phyloP scores from a whole-genome alignment of 2,888 invertebrate species.

The Meliscaeva auricollis region DNA sequence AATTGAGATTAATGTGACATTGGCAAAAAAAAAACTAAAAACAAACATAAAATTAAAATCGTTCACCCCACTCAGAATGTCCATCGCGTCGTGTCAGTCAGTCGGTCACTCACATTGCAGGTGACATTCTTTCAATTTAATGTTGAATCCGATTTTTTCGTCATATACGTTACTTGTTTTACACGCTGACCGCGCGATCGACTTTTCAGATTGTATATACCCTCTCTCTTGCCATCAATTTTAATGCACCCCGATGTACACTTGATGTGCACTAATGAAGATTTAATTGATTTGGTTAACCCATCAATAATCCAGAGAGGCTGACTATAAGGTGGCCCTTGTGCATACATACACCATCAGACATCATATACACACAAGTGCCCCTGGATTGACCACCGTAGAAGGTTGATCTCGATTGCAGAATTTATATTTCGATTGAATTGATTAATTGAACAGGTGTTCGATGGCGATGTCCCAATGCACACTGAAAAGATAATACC shows the following conservation, averaged over 20 bases:
- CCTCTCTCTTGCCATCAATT: slow-evolving; percentile 54
- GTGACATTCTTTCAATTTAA: slow-evolving; percentile 56
- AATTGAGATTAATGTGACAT: slow-evolving; percentile 38
- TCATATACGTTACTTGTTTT: slow-evolving; percentile 8
- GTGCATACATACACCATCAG: not conserved
- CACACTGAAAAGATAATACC: slow-evolving; percentile 37
- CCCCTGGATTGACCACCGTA: slow-evolving; percentile 14
- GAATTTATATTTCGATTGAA: slow-evolving; percentile 61
- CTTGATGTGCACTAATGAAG: slow-evolving; percentile 65
- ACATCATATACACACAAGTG: not conserved
- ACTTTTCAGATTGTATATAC: slow-evolving; percentile 55
- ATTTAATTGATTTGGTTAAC: slow-evolving; percentile 74
- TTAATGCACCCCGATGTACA: slow-evolving; percentile 48
- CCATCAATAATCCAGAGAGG: slow-evolving; percentile 59
- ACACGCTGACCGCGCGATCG: slow-evolving; percentile 59
- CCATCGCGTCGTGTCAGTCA: not conserved
- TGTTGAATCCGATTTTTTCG: slow-evolving; percentile 14
- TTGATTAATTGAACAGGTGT: slow-evolving; percentile 76
- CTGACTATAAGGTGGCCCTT: slow-evolving; percentile 6
- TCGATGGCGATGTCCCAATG: slow-evolving; percentile 41
- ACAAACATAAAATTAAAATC: slow-evolving; percentile 19
- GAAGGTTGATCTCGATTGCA: slow-evolving; percentile 48
- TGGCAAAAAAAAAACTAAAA: not conserved
- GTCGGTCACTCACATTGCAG: slow-evolving; percentile 7
- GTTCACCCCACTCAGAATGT: not conserved